Base-by-base conservation (phyloP, 2,888 invertebrate species). In the Amorpha juglandis region DNA sequence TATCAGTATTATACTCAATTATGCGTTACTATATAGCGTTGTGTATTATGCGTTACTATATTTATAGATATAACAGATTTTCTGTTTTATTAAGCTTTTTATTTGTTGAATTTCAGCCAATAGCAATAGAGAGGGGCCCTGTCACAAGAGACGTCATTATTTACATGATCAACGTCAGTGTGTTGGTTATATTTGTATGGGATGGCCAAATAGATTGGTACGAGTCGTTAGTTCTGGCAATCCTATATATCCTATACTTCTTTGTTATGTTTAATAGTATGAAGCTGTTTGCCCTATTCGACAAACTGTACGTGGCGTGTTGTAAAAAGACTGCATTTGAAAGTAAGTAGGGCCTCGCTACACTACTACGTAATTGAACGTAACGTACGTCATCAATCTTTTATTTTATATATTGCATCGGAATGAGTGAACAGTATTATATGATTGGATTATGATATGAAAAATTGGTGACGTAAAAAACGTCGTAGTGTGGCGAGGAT, bases 141-240 rank as follows among this genome's bases (percentile, higher is more conserved):
- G 94, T 98, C 21, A 96, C 97, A 0, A 92, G 98, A 69, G 98
- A 98, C 78, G 96, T 96, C 55, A 77, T 95, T 8, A 96, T 97
- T 66, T 98, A 98, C 82, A 93, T 96, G 70, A 81, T 96, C 33
- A 96, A 97, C 58, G 96, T 98, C 0, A 86, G 94, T 9, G 92
- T 96, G 1, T 86, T 98, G 35, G 95, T 97, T 0, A 76, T 91
- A 0, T 94, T 98, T 62, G 96, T 98, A 38, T 96, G 96, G 95
- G 98, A 98, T 75, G 96, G 96, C 1, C 87, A 90, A 66, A 95
- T 98, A 38, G 95, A 95, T 69, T 98, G 98, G 96, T 96, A 95
- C 77, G 98, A 98, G 84, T 96, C 97, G 0, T 77, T 95, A 55
- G 86, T 96, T 0, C 94, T 98, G 69, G 95, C 97, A 72, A 82